Evolutionary conservation across 2,888 invertebrate genomes (phyloP).

Genomic region (Yponomeuta malinellus): DNA sequence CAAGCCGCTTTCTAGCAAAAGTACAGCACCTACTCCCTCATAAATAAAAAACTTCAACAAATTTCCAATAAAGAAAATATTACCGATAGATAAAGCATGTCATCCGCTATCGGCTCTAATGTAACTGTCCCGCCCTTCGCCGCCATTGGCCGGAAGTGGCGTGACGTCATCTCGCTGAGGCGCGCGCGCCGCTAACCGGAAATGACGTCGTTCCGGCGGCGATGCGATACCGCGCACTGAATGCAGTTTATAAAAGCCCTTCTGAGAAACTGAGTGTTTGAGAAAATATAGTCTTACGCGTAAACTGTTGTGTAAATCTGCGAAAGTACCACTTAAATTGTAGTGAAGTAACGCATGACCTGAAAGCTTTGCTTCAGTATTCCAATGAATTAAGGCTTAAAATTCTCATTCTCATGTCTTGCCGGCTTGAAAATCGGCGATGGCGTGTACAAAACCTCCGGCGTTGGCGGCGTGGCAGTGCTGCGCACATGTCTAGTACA

Average conservation of each 20-base stretch:
- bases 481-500: too few relatives aligned
- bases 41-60: too few relatives aligned
- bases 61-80: not conserved
- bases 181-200: conserved; percentile 1
- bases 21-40: too few relatives aligned
- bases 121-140: not conserved
- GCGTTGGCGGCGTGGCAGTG: too few relatives aligned
- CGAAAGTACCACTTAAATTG: not conserved
- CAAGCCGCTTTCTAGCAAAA: too few relatives aligned
- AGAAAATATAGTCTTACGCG: not conserved
- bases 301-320: not conserved
- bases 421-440: too few relatives aligned
- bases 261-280: not conserved
- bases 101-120: not conserved
- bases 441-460: too few relatives aligned
- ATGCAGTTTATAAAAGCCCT: not conserved
- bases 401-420: too few relatives aligned
- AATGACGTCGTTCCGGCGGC: not conserved
- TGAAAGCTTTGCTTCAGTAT: too few relatives aligned
- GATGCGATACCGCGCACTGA: not conserved
- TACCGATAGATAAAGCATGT: not conserved
- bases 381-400: too few relatives aligned
- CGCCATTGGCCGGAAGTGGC: not conserved
- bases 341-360: too few relatives aligned
- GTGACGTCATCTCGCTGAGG: not conserved